A percentile compares a stretch with the other conserved stretches of the same genome.
phyloP scores from a whole-genome alignment of 1,140 invertebrate genomes.

The Epicauta chinensis region DNA sequence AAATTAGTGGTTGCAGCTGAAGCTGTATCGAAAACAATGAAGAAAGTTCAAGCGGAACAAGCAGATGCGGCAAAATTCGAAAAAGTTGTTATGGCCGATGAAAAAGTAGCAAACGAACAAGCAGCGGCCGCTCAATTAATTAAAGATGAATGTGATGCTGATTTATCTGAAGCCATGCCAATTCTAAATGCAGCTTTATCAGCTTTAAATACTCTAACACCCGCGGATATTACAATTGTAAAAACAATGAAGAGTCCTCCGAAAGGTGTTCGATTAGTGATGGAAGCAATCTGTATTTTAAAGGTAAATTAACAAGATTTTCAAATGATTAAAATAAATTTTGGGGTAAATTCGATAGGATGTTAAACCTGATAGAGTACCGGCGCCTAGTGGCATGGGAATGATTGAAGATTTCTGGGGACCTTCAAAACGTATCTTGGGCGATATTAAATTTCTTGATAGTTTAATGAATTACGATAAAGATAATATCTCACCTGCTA shows the following conservation, averaged over 20 bases:
- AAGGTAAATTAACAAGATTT: conserved; percentile 60
- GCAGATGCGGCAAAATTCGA: conserved; percentile 75
- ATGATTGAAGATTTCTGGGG: conserved; percentile 89
- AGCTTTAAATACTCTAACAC: conserved; percentile 87
- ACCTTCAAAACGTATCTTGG: conserved; percentile 81
- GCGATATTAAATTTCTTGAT: conserved; percentile 86
- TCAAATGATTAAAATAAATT: too few species aligned
- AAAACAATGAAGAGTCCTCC: conserved; percentile 98
- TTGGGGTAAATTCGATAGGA: too few species aligned
- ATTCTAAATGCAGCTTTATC: conserved; percentile 83
- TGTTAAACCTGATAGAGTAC: conserved; percentile 76
- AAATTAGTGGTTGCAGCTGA: conserved; percentile 77
- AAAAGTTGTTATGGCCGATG: conserved; percentile 53
- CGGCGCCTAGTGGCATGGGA: conserved; percentile 70
- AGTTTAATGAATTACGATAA: conserved; percentile 83
- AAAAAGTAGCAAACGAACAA: conserved; percentile 58
- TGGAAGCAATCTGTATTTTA: conserved; percentile 94
- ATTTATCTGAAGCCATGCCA: conserved; percentile 89
- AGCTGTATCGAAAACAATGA: conserved; percentile 74
- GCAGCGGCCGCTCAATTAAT: conserved; percentile 75
- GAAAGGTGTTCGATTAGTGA: conserved; percentile 84
- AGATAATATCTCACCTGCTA: conserved; percentile 76
- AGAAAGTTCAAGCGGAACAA: conserved; percentile 75
- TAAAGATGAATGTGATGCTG: conserved; percentile 92
- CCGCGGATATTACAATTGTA: conserved; percentile 87